phyloP scores from a whole-genome alignment of 2,888 invertebrate species.

The Eurytoma californica region DNA sequence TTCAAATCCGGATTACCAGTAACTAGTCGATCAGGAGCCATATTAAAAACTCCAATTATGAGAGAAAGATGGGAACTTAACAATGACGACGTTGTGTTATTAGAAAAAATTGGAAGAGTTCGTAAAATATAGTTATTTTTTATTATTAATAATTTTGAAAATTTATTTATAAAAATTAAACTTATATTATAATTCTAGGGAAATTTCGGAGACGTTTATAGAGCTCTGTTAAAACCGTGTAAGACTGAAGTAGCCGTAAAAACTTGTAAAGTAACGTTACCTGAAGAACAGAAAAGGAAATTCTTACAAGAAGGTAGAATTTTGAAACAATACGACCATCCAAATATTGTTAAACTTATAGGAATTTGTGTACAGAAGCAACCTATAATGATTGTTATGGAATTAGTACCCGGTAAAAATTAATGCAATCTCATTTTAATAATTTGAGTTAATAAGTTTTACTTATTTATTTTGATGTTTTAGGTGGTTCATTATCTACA shows the following conservation, averaged over 20 bases:
- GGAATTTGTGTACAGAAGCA: conserved; percentile 98
- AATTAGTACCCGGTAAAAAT: conserved; percentile 87
- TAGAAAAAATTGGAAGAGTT: conserved; percentile 96
- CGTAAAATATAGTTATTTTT: conserved; percentile 66
- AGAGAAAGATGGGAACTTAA: conserved; percentile 96
- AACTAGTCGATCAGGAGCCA: conserved; percentile 93
- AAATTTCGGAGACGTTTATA: conserved; percentile 98
- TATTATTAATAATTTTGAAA: conserved; percentile 1
- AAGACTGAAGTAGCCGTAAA: conserved; percentile 95
- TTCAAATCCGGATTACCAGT: conserved; percentile 90
- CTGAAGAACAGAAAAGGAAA: conserved; percentile 95
- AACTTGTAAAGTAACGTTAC: conserved; percentile 94
- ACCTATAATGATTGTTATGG: conserved; percentile 99
- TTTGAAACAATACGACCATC: conserved; percentile 96
- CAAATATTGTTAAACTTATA: conserved; percentile 95
- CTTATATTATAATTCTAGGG: conserved; percentile 80
- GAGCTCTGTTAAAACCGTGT: conserved; percentile 88
- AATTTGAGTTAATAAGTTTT: conserved; percentile 26
- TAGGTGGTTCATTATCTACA: conserved; percentile 92
- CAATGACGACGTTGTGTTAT: conserved; percentile 93
- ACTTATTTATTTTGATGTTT: conserved; percentile 11
- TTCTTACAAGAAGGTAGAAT: conserved; percentile 97
- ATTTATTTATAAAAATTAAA: conserved; percentile 1
- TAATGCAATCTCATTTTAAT: conserved; percentile 1
- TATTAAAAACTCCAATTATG: conserved; percentile 89